These are phyloP conservation scores for Epinotia bilunana DNA, from an alignment of 2,888 invertebrate species.

Conservation along the genomic window DNA sequence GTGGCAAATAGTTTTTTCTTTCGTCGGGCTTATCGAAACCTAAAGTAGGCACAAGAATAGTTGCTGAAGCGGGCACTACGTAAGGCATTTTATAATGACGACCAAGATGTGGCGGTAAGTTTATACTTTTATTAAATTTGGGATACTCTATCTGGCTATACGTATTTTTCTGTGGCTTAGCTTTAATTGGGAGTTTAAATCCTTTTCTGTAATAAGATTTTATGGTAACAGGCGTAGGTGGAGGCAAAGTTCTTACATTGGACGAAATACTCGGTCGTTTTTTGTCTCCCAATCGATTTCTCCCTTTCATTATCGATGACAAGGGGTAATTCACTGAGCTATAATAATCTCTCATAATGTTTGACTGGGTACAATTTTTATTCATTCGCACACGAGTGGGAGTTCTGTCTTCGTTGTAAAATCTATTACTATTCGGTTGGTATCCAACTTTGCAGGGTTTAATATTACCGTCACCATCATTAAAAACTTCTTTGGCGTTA, in stretches of 20 bases:
- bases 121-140: neutral
- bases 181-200: neutral
- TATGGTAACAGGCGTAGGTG: neutral
- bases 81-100: neutral
- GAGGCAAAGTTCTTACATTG: neutral
- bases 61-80: neutral
- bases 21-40: neutral
- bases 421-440: neutral
- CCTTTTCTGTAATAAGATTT: neutral
- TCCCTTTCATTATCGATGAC: neutral
- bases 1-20: neutral
- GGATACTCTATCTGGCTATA: neutral
- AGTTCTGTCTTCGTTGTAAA: neutral
- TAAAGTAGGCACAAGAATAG: neutral
- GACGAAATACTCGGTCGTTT: neutral
- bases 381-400: neutral
- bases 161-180: too few relatives aligned
- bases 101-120: neutral
- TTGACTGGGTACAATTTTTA: neutral
- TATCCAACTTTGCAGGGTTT: neutral
- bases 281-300: neutral
- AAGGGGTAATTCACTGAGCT: neutral
- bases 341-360: neutral
- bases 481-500: neutral
- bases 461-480: neutral